Percentiles rank a stretch among this genome's conserved stretches.
Conservation (phyloP, 1,140 invertebrate genomes). For the Drosophila mojavensis region DNA sequence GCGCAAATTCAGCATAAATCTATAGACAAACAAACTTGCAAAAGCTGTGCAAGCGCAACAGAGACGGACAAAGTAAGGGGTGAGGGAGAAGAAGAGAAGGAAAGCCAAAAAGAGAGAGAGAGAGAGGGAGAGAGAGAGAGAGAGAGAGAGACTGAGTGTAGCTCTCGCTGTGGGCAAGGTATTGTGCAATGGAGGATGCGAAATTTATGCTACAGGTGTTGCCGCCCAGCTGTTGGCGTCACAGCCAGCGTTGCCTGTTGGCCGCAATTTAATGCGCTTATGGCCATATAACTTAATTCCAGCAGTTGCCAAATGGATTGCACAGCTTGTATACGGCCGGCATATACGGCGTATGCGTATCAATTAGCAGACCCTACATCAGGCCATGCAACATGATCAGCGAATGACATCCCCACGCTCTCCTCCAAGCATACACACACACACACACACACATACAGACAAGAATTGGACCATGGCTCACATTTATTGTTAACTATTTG, state of each 20-base stretch:
- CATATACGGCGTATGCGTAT: slow-evolving; percentile 32
- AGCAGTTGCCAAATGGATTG: neutral
- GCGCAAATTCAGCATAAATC: slow-evolving; percentile 79
- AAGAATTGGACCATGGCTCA: slow-evolving; percentile 8
- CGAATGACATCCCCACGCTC: neutral
- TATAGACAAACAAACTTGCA: slow-evolving; percentile 63
- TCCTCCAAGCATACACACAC: neutral
- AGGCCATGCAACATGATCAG: neutral
- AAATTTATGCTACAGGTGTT: slow-evolving; percentile 75
- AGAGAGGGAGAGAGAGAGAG: neutral
- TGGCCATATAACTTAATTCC: slow-evolving; percentile 42
- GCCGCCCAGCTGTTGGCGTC: slow-evolving; percentile 9
- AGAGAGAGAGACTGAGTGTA: neutral
- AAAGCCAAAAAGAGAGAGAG: too few relatives aligned
- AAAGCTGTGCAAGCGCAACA: slow-evolving; percentile 8
- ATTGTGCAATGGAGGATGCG: neutral
- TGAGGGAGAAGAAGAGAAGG: neutral
- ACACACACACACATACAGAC: neutral
- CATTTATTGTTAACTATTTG: slow-evolving; percentile 33
- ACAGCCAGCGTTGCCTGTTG: slow-evolving; percentile 31
- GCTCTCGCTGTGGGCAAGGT: too few relatives aligned
- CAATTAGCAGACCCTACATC: slow-evolving; percentile 6
- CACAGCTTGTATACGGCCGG: neutral
- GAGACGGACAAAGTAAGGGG: neutral
- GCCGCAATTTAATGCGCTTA: slow-evolving; percentile 65